Evolutionary conservation across 2,113 vertebrate genomes (phyloP), one percentile per base, ranked within the genome.

Genomic region (Triplophysa dalaica): DNA sequence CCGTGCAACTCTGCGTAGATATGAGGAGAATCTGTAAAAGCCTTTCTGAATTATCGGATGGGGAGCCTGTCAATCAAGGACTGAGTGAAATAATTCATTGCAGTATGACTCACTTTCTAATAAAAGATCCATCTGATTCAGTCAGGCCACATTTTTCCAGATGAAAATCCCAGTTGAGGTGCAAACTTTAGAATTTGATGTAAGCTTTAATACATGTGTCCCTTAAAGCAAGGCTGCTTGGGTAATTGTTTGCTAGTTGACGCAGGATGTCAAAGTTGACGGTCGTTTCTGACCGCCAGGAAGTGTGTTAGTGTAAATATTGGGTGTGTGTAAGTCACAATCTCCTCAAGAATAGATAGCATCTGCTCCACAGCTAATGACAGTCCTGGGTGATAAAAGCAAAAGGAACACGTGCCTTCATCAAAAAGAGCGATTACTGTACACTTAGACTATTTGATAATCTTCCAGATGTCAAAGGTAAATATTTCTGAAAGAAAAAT

Each of bases 101-200:
- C 4, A 2, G 22, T 63, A 72, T 84, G 75, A 86, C 74, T 78
- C 73, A 83, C 11, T 21, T 50, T 62, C 80, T 82, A 80, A 80
- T 77, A 82, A 74, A 62, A 48, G 67, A 81, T 41, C 69, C 56
- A 70, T 68, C 66, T 84, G 75, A 61, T 73, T 65, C 60, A 70
- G 77, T 33, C 22, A 58, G 62, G 26, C 33, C 75, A 56, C 29
- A 21, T 33, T 13, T 22, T 8, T 17, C 50, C 33, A 24, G 52
- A 56, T 48, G 16, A n/a, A 62, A 58, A 26, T 33, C 61, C 48
- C 43, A 58, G 61, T 43, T 74, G n/a, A 62, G 9, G 26, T 54
- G 69, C 19, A 14, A 17, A 41, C 24, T 65, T 72, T 14, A 45
- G 56, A 24, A 56, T 43, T 61, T 75, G 72, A 62, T 26, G 4